Evolutionary conservation across 1,140 invertebrate species (phyloP), one percentile per base, ranked within the genome.

Genomic region (Penaeus vannamei): DNA sequence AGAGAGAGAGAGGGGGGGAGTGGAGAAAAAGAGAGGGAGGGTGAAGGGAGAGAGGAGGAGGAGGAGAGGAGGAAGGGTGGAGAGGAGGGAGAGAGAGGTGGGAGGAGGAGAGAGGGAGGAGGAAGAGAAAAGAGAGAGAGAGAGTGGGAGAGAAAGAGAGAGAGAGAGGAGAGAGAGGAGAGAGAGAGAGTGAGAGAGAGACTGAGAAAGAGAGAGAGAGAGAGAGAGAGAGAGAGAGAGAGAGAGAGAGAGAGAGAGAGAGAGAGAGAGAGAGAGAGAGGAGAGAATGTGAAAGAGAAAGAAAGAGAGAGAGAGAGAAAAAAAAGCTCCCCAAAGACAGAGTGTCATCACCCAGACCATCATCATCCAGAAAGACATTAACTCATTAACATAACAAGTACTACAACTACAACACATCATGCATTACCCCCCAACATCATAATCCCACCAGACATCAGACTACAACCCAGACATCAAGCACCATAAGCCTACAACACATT

Each of bases 201-300:
- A 2, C 0, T 8, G 29, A 60, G 80, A 2, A 8, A 66, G 64
- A 23, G 22, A 3, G 3, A 66, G 64, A 66, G 26, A 4, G 3
- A 66, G 64, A 66, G 26, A 66, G 3, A 66, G 26, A 26, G 26
- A 66, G 64, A 12, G 3, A 5, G 2, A 66, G 26, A 26, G 0
- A 42, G 36, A 42, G 4, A 42, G 36, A 42, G 36, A 36, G 36
- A 36, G 36, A 36, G 36, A 42, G 5, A 7, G 3, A 7, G 8
- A 0, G 4, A 7, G 8, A 7, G 36, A 7, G 8, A 7, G 3
- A 7, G 8, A 7, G 0, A 7, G 4, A 7, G 8, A 7, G 4
- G 36, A 4, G 36, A 42, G 36, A 42, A 7, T 7, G 36, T 7
- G 36, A 42, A 7, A 42, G 36, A 42, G 36, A 42, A 7, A 42